These are phyloP conservation scores for Heterohyrax brucei DNA, from an alignment of 2,797 vertebrate genomes.

Conservation along the genomic window DNA sequence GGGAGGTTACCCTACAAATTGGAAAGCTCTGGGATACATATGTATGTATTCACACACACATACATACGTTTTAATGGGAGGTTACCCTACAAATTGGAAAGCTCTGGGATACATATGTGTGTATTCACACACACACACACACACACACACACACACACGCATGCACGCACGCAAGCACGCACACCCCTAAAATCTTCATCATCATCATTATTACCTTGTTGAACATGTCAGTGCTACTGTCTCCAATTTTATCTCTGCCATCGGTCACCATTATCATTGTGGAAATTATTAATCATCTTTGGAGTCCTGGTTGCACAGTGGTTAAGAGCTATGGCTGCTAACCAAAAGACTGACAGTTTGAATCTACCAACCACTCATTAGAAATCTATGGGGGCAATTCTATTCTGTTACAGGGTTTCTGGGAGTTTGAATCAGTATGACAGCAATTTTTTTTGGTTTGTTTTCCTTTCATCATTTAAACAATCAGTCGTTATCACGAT, in stretches of 20 bases:
- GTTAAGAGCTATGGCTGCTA: too few relatives aligned
- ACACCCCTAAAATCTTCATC: background rate
- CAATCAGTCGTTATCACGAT: background rate
- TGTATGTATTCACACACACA: background rate
- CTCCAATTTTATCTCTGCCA: background rate
- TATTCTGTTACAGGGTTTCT: too few relatives aligned
- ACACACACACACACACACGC: too few relatives aligned
- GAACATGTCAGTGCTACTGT: background rate
- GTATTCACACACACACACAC: background rate
- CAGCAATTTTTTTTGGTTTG: too few relatives aligned
- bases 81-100: background rate
- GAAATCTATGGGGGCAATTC: too few relatives aligned
- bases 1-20: background rate
- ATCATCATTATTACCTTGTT: background rate
- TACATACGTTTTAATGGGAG: too few relatives aligned
- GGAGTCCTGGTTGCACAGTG: too few relatives aligned
- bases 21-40: background rate
- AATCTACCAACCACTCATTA: too few relatives aligned
- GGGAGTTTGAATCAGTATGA: too few relatives aligned
- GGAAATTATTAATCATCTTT: background rate
- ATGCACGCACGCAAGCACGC: too few relatives aligned
- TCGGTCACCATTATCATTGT: background rate
- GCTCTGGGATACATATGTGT: background rate
- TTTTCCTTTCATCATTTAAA: background rate
- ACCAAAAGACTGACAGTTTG: too few relatives aligned